phyloP scores from a whole-genome alignment of 2,113 vertebrate genomes.

The Cheirogaleus medius region DNA sequence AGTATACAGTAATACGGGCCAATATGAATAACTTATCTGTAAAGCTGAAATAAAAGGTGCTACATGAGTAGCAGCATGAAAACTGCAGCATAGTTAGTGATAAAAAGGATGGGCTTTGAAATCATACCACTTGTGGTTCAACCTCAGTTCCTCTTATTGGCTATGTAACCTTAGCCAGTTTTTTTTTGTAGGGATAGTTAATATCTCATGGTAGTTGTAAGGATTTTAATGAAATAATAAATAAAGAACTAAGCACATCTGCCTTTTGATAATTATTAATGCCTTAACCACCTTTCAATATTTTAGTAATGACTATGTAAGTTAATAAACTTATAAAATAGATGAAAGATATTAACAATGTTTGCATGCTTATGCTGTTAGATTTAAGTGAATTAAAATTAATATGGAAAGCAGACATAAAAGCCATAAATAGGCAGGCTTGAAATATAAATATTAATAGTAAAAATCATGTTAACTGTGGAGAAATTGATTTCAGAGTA shows the following conservation, averaged over 20 bases:
- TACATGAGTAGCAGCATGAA: background rate
- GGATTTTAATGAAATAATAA: constrained; percentile 29
- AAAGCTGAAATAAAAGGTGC: background rate
- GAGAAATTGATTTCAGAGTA: background rate
- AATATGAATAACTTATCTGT: background rate
- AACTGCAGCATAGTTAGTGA: background rate
- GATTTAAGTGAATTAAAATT: constrained; percentile 11
- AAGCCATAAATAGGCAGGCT: background rate
- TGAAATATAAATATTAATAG: constrained; percentile 13
- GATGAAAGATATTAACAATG: background rate
- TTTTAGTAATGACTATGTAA: background rate
- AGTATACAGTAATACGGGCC: background rate
- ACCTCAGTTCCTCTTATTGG: background rate
- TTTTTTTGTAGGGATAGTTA: background rate
- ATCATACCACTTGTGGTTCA: background rate
- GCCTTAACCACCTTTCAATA: constrained; percentile 11
- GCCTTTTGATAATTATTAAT: constrained; percentile 15
- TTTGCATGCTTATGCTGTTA: background rate
- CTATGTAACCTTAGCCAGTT: background rate
- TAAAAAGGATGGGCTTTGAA: background rate
- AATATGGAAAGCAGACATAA: background rate
- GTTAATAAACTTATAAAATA: constrained; percentile 15
- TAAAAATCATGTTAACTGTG: background rate
- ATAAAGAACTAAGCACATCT: background rate
- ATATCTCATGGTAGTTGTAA: background rate